phyloP scores from a whole-genome alignment of 2,888 invertebrate species.

The Notodonta ziczac region DNA sequence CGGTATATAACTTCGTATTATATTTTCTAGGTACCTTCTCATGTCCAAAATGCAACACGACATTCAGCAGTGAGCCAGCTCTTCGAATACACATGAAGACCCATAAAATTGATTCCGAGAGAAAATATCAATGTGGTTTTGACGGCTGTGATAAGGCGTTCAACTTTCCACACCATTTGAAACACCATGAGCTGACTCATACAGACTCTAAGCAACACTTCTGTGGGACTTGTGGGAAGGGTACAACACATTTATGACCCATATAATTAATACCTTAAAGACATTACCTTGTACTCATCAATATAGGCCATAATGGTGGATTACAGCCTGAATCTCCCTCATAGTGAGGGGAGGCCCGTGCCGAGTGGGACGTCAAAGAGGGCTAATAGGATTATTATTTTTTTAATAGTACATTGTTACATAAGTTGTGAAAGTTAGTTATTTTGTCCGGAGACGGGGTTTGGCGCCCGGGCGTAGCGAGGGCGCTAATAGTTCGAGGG shows the following conservation, averaged over 20 bases:
- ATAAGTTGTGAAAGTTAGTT: no score
- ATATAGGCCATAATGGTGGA: no score
- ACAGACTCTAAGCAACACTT: conserved; percentile 67
- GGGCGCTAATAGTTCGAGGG: no score
- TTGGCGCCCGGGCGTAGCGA: no score
- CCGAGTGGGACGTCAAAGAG: no score
- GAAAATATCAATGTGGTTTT: conserved; percentile 63
- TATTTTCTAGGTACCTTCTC: conserved; percentile 59
- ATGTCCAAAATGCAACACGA: conserved; percentile 63
- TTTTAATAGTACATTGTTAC: no score
- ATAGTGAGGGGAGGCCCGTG: no score
- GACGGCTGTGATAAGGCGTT: conserved; percentile 69
- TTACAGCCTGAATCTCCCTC: no score
- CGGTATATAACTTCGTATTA: neutral
- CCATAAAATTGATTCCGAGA: conserved; percentile 65
- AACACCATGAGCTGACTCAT: conserved; percentile 75
- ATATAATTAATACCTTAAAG: no score
- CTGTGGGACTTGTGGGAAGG: conserved; percentile 73
- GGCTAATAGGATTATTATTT: no score
- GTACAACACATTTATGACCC: conserved; percentile 40
- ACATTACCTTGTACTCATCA: no score
- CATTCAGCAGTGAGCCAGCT: conserved; percentile 68
- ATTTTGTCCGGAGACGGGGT: no score
- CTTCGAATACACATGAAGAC: conserved; percentile 66
- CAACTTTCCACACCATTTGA: conserved; percentile 75